A percentile compares a stretch with the other conserved stretches of the same genome.
Evolutionary conservation across 2,888 invertebrate species (phyloP).

Genomic region (Calliopum simillimum): DNA sequence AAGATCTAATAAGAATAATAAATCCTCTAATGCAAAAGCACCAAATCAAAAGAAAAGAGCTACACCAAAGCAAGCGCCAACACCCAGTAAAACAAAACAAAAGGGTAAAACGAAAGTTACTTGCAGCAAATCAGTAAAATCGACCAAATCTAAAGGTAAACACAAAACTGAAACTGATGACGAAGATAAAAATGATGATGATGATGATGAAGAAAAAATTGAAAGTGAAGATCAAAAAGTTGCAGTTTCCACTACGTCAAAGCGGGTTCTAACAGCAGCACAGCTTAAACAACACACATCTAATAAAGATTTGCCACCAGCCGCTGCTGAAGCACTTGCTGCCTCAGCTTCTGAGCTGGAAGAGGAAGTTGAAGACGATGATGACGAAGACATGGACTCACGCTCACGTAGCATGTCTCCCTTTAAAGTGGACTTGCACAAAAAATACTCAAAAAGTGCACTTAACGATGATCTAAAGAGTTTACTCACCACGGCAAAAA

Average conservation of each 20-base stretch:
- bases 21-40: slow-evolving; percentile 51
- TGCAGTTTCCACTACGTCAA: slow-evolving; percentile 32
- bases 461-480: slow-evolving; percentile 64
- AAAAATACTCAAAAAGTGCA: slow-evolving; percentile 68
- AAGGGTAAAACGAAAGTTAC: slow-evolving; percentile 30
- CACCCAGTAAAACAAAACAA: slow-evolving; percentile 52
- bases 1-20: slow-evolving; percentile 48
- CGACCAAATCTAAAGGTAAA: slow-evolving; percentile 22
- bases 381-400: slow-evolving; percentile 53
- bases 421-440: slow-evolving; percentile 66
- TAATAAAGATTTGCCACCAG: slow-evolving; percentile 55
- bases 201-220: slow-evolving; percentile 39
- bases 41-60: slow-evolving; percentile 52
- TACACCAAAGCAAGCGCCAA: slow-evolving; percentile 39
- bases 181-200: slow-evolving; percentile 46
- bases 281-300: slow-evolving; percentile 48
- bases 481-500: slow-evolving; percentile 60
- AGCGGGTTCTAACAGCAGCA: slow-evolving; percentile 21
- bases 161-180: slow-evolving; percentile 44
- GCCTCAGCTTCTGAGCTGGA: slow-evolving; percentile 60
- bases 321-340: slow-evolving; percentile 58
- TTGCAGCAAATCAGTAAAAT: slow-evolving; percentile 47
- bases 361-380: slow-evolving; percentile 56
- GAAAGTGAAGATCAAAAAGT: slow-evolving; percentile 38
- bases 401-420: slow-evolving; percentile 65